Base-by-base conservation (phyloP, 1,140 invertebrate species). In the Liolophura sinensis region DNA sequence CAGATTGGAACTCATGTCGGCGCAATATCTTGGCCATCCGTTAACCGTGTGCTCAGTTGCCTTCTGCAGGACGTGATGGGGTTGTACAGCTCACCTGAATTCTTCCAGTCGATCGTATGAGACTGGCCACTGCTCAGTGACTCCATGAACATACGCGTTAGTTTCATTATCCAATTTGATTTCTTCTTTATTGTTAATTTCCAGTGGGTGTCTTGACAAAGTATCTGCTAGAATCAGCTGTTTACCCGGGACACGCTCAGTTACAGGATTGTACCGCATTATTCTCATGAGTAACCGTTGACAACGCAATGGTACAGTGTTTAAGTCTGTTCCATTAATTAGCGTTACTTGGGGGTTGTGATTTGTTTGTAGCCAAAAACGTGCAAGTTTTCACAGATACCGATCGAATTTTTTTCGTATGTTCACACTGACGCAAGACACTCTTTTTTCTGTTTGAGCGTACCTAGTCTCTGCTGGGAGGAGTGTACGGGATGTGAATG, bases 361-460 rank as follows among this genome's bases (percentile, higher is more conserved):
- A 60, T 84, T 81, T 12, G 77, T 82, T 52, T 48, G 11, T 11
- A 83, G 56, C 49, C 50, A 62, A 27, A 78, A 68, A 7, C 22
- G 52, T 55, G 82, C 87, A 69, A n/a, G n/a, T n/a, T n/a, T n/a
- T n/a, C 73, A 82, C 9, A 87, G 60, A 71, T 86, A 89, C 51
- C 85, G 67, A 20, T 84, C 75, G 75, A 88, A 89, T n/a, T n/a
- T 73, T 86, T 86, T 60, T 82, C 78, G 18, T 88, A 81, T 1
- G 82, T 83, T 75, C 81, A 88, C 0, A 87, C 68, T n/a, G 87
- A 78, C 12, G 84, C 83, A 18, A 86, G 70, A 7, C 81, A 85
- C 78, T 89, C 87, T n/a, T 74, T 82, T 87, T 52, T 89, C 86
- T n/a, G n/a, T n/a, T n/a, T n/a, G n/a, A n/a, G n/a, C n/a, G n/a